A percentile compares a stretch with the other conserved stretches of the same genome.
Evolutionary conservation across 2,113 vertebrate genomes (phyloP).

Genomic region (Pyrgilauda ruficollis): DNA sequence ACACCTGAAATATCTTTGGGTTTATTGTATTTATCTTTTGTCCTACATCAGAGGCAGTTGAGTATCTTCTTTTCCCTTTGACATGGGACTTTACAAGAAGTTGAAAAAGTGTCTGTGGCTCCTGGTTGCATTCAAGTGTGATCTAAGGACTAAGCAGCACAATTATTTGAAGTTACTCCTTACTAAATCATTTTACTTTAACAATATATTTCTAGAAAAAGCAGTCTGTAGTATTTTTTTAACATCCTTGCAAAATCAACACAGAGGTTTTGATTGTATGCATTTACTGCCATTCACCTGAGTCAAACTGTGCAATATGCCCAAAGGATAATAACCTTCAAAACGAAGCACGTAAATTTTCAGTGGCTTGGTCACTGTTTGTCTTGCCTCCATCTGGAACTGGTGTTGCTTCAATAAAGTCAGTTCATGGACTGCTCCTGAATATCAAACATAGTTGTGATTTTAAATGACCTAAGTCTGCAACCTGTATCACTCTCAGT

Average conservation of each 20-base stretch:
- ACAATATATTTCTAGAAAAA: conserved; percentile 6
- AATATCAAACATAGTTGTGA: conserved; percentile 30
- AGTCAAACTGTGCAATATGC: conserved; percentile 26
- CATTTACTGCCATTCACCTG: conserved; percentile 11
- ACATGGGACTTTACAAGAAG: neutral
- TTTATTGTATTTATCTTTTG: neutral
- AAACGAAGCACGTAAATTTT: conserved; percentile 55
- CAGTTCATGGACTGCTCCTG: neutral
- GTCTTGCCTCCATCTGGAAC: conserved; percentile 40
- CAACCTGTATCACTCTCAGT: neutral
- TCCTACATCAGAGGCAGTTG: neutral
- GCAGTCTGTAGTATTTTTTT: neutral
- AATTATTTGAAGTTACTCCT: conserved; percentile 20
- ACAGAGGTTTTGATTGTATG: conserved; percentile 6
- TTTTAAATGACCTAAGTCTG: neutral
- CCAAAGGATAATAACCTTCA: conserved; percentile 56
- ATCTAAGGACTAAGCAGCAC: neutral
- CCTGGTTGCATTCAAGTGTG: neutral
- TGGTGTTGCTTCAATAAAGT: conserved; percentile 51
- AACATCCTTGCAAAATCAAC: conserved; percentile 47
- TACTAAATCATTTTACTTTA: conserved; percentile 30
- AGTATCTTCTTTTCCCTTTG: neutral
- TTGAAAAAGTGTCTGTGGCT: neutral
- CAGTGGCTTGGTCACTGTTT: conserved; percentile 27
- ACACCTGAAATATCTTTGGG: neutral